phyloP scores from a whole-genome alignment of 2,797 vertebrate genomes.

The Emydoidea blandingii region DNA sequence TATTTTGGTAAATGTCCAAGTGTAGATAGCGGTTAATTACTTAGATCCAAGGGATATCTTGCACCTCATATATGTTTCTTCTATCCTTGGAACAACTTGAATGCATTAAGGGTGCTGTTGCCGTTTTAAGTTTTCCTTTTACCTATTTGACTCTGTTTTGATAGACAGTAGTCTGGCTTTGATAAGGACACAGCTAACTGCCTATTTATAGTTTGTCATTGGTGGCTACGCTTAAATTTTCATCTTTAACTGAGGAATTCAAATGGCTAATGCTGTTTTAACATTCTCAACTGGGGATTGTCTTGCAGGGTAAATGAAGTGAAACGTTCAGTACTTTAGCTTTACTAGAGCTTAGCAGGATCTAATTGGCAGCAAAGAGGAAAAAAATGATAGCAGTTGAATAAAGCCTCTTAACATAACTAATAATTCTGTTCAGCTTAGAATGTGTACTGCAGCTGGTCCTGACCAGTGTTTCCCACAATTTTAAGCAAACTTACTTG shows the following conservation, averaged over 20 bases:
- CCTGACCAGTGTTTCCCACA: background rate
- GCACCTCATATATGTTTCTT: background rate
- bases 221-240: background rate
- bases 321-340: background rate
- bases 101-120: background rate
- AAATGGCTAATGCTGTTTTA: background rate
- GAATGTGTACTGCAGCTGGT: background rate
- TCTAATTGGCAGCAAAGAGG: background rate
- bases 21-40: background rate
- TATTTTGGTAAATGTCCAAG: conserved; percentile 43
- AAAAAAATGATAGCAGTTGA: background rate
- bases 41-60: background rate
- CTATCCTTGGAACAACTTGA: background rate
- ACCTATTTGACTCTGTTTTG: background rate
- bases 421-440: background rate
- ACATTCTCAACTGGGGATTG: conserved; percentile 10
- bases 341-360: background rate
- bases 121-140: background rate
- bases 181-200: background rate
- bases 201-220: background rate
- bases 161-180: background rate
- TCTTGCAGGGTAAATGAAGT: background rate
- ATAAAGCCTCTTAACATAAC: background rate
- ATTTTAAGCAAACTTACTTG: background rate
- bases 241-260: background rate